Evolutionary conservation across 2,888 invertebrate species (phyloP), one percentile per base, ranked within the genome.

Genomic region (Euproctis similis): DNA sequence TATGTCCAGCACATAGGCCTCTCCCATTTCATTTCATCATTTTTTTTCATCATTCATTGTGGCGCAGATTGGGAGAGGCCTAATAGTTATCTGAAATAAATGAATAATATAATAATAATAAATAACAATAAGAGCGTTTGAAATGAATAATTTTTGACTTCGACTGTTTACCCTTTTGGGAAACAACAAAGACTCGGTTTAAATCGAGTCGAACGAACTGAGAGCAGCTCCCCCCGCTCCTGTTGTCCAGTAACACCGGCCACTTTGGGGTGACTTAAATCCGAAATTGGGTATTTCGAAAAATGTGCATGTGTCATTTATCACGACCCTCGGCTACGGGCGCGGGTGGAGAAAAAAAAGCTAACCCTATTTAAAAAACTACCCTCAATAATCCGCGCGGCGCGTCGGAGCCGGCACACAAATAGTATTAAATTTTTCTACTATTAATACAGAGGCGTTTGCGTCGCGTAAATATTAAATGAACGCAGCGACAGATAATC

Each of bases 231-330:
- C 53, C 42, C 46, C 48, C 44, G 41, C 53, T 59, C 74, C 47
- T n/a, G 73, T 78, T 78, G 78, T 77, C 78, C 80, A 49, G 63
- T 57, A 46, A 44, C 71, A 65, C 69, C 61, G 74, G 75, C 82
- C 80, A 85, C 85, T 85, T 85, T 85, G 78, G 85, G 85, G 84
- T 77, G 84, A 85, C 84, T 85, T 85, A 85, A 85, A 85, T 85
- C 85, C 84, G 77, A 85, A 85, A 85, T 85, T 85, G 85, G 85
- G 85, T 85, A 85, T 85, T 85, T 85, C 78, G 82, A 81, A 81
- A 80, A 82, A 84, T 82, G 82, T 82, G 84, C 85, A 85, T 85
- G 85, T 85, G 85, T 85, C 85, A 85, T 85, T 85, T 85, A 85
- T 85, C 85, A 85, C 80, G 64, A 75, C 78, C 80, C 82, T 74